Percentiles rank a stretch among this genome's conserved stretches.
These are phyloP conservation scores for Campylorhamphus procurvoides DNA, from an alignment of 2,113 vertebrate genomes.

Conservation along the genomic window DNA sequence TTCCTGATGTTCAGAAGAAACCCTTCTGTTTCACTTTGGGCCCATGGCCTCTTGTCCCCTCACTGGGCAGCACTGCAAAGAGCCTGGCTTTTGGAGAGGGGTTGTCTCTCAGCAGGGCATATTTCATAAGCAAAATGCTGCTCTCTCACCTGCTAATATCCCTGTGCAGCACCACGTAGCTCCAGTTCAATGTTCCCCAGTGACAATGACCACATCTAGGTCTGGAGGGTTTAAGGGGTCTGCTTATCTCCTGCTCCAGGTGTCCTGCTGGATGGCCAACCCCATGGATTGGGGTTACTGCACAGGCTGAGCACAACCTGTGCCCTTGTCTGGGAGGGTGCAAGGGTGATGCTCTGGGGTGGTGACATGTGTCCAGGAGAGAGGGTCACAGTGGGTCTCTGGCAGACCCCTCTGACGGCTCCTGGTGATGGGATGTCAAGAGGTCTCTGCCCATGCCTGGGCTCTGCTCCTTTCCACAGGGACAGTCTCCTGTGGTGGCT, in stretches of 20 bases:
- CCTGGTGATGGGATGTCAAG: fast-evolving
- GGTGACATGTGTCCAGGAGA: fast-evolving
- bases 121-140: neutral
- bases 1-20: neutral
- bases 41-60: neutral
- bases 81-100: neutral
- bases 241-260: neutral
- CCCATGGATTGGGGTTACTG: no score
- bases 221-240: neutral
- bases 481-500: fast-evolving
- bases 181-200: neutral
- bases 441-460: fast-evolving
- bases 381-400: neutral
- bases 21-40: neutral
- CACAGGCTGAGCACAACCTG: fast-evolving
- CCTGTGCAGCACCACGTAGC: neutral
- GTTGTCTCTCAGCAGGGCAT: neutral
- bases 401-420: fast-evolving
- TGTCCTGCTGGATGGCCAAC: no score
- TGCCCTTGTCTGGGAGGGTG: neutral
- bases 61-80: neutral
- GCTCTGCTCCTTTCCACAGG: neutral
- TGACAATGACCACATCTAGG: no score
- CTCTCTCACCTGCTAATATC: neutral
- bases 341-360: neutral